These are phyloP conservation scores for Tinamus guttatus DNA, from an alignment of 2,113 vertebrate species.

Conservation along the genomic window DNA sequence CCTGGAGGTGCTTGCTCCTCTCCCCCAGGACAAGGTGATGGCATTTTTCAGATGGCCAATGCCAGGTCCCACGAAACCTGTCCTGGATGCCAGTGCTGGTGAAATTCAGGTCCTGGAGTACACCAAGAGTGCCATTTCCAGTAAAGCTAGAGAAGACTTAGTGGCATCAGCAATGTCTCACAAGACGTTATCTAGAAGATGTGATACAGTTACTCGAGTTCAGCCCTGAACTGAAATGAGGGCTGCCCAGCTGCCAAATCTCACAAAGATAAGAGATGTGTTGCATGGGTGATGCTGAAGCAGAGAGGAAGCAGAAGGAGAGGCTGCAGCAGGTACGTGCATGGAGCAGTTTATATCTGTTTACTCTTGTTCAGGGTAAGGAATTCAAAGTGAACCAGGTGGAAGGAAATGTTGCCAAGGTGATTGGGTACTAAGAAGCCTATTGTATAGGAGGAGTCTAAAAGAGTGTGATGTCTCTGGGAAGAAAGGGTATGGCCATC, in stretches of 20 bases:
- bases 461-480: not conserved
- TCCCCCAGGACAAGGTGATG: not conserved
- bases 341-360: rapidly evolving
- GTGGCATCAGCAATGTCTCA: not conserved
- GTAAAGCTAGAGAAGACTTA: not conserved
- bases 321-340: not conserved
- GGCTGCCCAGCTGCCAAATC: rapidly evolving
- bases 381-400: not conserved
- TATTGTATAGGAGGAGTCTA: not conserved
- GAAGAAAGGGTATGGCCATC: not conserved
- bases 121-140: not conserved
- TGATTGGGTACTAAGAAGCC: not conserved
- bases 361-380: not conserved
- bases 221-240: not conserved
- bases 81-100: not conserved
- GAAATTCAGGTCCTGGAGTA: not conserved
- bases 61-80: not conserved
- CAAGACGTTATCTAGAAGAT: not conserved
- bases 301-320: not conserved
- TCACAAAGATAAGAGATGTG: not conserved
- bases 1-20: not conserved
- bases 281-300: not conserved
- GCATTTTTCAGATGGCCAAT: not conserved
- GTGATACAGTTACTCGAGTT: not conserved
- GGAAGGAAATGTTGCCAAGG: not conserved